A percentile compares a stretch with the other conserved stretches of the same genome.
Evolutionary conservation across 2,113 vertebrate species (phyloP).

Genomic region (Percina caprodes): DNA sequence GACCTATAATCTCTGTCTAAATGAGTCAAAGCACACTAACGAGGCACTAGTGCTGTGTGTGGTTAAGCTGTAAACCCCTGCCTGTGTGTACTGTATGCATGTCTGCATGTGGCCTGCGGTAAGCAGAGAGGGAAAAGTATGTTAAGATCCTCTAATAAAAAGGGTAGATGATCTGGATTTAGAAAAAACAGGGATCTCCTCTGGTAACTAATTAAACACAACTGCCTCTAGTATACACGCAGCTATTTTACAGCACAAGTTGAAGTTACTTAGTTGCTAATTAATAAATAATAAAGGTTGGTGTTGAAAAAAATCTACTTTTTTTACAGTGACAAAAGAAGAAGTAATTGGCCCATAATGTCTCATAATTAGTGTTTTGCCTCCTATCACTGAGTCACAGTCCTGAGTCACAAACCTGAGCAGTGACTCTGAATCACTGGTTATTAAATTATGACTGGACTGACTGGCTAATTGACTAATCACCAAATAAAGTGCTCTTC

Average conservation of each 20-base stretch:
- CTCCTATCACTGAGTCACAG: constrained; percentile 28
- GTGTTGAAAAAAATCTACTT: constrained; percentile 3
- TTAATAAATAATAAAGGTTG: constrained; percentile 23
- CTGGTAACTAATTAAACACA: constrained; percentile 58
- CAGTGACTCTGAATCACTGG: constrained; percentile 56
- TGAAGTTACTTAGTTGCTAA: constrained; percentile 8
- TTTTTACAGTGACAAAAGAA: constrained; percentile 28
- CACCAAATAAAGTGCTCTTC: constrained; percentile 31
- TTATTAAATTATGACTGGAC: constrained; percentile 47
- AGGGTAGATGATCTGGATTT: constrained; percentile 51
- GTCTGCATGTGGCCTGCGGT: constrained; percentile 57
- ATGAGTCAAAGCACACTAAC: constrained; percentile 64
- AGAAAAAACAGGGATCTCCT: constrained; percentile 60
- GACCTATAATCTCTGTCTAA: constrained; percentile 57
- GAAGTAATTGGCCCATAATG: constrained; percentile 32
- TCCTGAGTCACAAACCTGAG: constrained; percentile 24
- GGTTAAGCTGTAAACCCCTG: constrained; percentile 51
- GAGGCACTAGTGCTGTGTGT: constrained; percentile 55
- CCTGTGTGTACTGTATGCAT: constrained; percentile 25
- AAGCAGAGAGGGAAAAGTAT: constrained; percentile 31
- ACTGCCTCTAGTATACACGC: not conserved
- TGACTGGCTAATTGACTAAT: constrained; percentile 27
- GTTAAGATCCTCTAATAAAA: constrained; percentile 65
- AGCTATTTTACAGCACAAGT: not conserved
- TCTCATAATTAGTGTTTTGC: constrained; percentile 19